Percentiles rank a stretch among this genome's conserved stretches.
Evolutionary conservation across 2,797 vertebrate genomes (phyloP).

Genomic region (Sorex maritimensis): DNA sequence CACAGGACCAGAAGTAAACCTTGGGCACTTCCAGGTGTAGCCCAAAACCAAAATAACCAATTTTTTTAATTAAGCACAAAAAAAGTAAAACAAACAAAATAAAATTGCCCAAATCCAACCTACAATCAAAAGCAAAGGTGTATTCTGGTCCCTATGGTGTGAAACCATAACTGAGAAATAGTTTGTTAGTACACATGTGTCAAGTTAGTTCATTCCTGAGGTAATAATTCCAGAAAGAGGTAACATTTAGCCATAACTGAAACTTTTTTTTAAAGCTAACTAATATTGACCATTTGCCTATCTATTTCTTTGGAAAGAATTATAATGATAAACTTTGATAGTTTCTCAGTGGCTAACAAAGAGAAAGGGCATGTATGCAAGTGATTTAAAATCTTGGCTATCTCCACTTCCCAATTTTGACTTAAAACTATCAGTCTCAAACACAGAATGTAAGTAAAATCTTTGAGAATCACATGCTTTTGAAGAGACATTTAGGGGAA

Average conservation of each 20-base stretch:
- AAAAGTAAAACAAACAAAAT: no score
- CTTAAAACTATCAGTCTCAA: conserved; percentile 72
- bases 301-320: not conserved
- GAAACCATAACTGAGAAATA: not conserved
- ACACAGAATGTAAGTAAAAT: conserved; percentile 56
- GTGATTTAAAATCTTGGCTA: conserved; percentile 79
- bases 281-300: conserved; percentile 80
- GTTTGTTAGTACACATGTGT: conserved; percentile 1
- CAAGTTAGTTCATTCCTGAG: conserved; percentile 60
- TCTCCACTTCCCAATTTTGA: conserved; percentile 73
- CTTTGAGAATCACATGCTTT: conserved; percentile 79
- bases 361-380: conserved; percentile 70
- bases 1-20: no score
- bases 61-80: not conserved
- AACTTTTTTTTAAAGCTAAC: conserved; percentile 26
- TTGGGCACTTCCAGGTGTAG: no score
- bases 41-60: no score
- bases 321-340: conserved; percentile 77
- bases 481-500: conserved; percentile 83
- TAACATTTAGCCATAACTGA: conserved; percentile 66
- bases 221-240: conserved; percentile 47
- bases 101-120: not conserved
- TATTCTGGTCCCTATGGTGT: not conserved
- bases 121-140: not conserved
- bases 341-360: conserved; percentile 73